Evolutionary conservation across 2,797 vertebrate species (phyloP), one percentile per base, ranked within the genome.

Genomic region (Myripristis murdjan): DNA sequence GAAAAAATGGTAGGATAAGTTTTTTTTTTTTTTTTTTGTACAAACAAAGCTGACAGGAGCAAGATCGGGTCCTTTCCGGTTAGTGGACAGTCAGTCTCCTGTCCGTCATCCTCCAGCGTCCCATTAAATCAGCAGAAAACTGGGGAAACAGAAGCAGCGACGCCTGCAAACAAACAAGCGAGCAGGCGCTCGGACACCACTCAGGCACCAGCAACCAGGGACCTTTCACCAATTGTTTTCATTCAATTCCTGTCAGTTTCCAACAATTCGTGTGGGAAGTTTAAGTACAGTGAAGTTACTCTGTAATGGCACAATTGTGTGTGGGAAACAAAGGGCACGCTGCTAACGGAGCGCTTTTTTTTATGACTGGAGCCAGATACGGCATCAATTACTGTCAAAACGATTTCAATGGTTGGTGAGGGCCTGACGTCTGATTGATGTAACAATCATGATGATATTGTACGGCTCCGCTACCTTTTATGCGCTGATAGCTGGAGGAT

Each of bases 371-470:
- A 56, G 57, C 57, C 20, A 12, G 44, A 26, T 33, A 41, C 66
- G 41, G 73, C 77, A 67, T 84, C 87, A 87, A 82, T 90, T 88
- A 87, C 83, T 72, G 82, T 79, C 80, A 75, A 35, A 66, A 28
- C 6, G 49, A 24, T 49, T 77, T 73, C 55, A 78, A 1, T 44
- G 44, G 51, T 9, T 57, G 68, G 53, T 70, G 79, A 83, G 81
- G 24, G 3, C 39, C 23, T n/a, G 18, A 58, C 22, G 20, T 52
- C 64, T 70, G 75, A 77, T 47, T 73, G 78, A 70, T 82, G 49
- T 55, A 66, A 49, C 79, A 46, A 70, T 71, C 65, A 70, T 18
- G 37, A 71, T 73, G 33, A 70, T 49, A 56, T 37, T 47, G 39
- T 60, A 52, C 15, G 1, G 24, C 49, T 44, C 64, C 18, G 39